These are phyloP conservation scores for Canis aureus DNA, from an alignment of 2,113 vertebrate species.

Conservation along the genomic window DNA sequence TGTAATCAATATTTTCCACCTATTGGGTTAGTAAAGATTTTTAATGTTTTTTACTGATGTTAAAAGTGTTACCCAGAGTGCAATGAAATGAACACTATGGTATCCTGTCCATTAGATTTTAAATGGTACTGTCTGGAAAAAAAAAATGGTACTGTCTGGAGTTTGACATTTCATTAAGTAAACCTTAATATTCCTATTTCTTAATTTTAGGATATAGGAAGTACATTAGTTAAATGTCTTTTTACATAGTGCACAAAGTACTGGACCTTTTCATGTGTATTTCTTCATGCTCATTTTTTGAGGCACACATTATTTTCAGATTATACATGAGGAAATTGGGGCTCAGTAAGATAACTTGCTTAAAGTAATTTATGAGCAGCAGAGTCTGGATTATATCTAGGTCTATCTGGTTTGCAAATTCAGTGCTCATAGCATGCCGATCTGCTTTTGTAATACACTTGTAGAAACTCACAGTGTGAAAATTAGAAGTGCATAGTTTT, in stretches of 20 bases:
- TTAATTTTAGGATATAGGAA: neutral
- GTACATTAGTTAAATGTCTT: neutral
- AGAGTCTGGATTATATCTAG: neutral
- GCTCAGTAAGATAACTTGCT: neutral
- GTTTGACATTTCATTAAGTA: neutral
- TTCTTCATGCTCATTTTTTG: neutral
- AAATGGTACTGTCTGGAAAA: neutral
- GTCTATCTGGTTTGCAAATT: neutral
- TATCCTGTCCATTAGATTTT: neutral
- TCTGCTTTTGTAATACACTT: neutral
- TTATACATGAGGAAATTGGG: neutral
- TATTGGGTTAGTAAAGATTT: neutral
- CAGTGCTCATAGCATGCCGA: neutral
- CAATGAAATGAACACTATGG: neutral
- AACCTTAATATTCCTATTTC: neutral
- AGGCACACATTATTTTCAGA: neutral
- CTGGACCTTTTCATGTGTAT: neutral
- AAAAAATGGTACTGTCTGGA: neutral
- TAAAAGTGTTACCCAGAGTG: neutral
- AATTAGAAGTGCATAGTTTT: neutral
- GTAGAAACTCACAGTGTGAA: neutral
- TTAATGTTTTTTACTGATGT: neutral
- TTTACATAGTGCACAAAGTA: neutral
- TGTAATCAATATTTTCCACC: neutral
- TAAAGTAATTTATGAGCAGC: neutral